Conservation (phyloP, 2,113 vertebrate genomes). For the Pluvialis apricaria region DNA sequence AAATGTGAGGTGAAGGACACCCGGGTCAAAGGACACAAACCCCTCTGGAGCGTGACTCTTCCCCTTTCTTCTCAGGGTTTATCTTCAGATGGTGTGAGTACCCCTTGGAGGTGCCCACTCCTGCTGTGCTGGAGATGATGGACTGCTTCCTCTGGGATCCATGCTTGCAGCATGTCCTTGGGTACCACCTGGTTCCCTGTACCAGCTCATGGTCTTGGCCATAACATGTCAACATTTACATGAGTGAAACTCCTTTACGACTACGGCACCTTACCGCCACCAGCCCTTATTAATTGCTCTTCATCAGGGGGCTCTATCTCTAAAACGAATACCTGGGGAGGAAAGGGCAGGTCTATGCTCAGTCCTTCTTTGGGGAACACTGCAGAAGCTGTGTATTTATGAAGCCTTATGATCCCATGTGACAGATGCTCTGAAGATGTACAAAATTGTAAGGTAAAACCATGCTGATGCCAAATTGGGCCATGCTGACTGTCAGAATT, state of each 20-base stretch:
- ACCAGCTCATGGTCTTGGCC: not conserved
- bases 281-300: not conserved
- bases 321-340: not conserved
- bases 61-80: not conserved
- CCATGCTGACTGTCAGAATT: not conserved
- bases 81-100: not conserved
- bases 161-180: not conserved
- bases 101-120: not conserved
- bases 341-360: not conserved
- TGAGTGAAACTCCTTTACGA: not conserved
- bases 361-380: not conserved
- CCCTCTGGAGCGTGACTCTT: not conserved
- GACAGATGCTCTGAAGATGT: not conserved
- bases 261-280: not conserved
- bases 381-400: not conserved
- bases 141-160: not conserved
- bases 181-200: not conserved
- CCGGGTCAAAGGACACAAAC: not conserved
- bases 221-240: not conserved
- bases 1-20: not conserved
- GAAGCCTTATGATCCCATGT: not conserved
- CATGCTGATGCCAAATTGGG: not conserved
- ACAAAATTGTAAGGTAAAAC: not conserved
- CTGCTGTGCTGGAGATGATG: not conserved
- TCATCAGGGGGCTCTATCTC: not conserved